These are phyloP conservation scores for Uropsilus gracilis DNA, from an alignment of 2,113 vertebrate species.

Conservation along the genomic window DNA sequence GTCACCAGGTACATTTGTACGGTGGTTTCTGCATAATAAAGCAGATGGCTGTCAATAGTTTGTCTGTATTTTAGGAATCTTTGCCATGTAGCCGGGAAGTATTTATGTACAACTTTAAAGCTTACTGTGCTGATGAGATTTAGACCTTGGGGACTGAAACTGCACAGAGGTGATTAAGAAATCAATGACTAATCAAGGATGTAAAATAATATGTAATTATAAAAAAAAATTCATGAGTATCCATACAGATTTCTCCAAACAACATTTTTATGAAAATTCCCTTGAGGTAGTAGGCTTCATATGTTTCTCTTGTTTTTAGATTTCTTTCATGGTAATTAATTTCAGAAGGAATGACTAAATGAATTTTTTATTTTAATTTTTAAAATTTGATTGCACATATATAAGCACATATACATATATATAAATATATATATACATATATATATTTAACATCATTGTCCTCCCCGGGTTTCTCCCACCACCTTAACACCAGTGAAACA, in stretches of 20 bases:
- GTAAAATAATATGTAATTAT: too few relatives aligned
- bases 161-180: slow-evolving; percentile 21
- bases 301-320: neutral
- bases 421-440: too few relatives aligned
- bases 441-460: too few relatives aligned
- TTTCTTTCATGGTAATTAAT: neutral
- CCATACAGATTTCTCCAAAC: neutral
- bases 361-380: too few relatives aligned
- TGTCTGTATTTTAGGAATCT: neutral
- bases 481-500: too few relatives aligned
- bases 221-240: too few relatives aligned
- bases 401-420: too few relatives aligned
- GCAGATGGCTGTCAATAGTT: neutral
- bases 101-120: neutral
- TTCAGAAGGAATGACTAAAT: neutral
- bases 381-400: too few relatives aligned
- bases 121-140: neutral
- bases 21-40: neutral
- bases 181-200: neutral
- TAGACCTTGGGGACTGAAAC: neutral
- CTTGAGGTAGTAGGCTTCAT: neutral
- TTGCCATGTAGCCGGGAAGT: neutral
- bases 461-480: too few relatives aligned
- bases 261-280: neutral
- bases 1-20: neutral